Conservation (phyloP, 1,140 invertebrate species). For the Heliconius hewitsoni region DNA sequence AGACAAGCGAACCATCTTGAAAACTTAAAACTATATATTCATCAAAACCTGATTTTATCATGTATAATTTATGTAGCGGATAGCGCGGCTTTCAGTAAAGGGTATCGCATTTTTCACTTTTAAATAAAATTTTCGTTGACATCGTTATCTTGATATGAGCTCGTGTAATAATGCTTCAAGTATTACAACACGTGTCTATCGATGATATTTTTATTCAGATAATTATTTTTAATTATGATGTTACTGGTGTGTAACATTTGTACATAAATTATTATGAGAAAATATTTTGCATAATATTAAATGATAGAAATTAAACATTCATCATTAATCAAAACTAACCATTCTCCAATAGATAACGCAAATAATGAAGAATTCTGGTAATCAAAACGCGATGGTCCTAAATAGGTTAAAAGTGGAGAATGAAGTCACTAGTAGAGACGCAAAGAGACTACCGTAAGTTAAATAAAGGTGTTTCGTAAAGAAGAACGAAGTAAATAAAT, state of each 20-base stretch:
- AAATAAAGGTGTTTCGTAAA: neutral
- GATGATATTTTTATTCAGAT: constrained; percentile 14
- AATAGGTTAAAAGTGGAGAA: too few species aligned
- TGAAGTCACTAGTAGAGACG: too few species aligned
- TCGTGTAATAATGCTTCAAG: constrained; percentile 16
- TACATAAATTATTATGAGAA: too few species aligned
- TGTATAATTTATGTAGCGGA: constrained; percentile 26
- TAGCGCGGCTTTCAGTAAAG: constrained; percentile 23
- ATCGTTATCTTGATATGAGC: constrained; percentile 26
- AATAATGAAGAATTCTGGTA: too few species aligned
- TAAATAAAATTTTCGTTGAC: constrained; percentile 31
- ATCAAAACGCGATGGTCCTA: too few species aligned
- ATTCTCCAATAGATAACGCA: too few species aligned
- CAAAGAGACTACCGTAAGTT: too few species aligned
- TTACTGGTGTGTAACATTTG: neutral
- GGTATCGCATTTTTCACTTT: constrained; percentile 42
- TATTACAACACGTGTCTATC: constrained; percentile 19
- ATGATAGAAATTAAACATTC: too few species aligned
- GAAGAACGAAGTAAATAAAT: neutral
- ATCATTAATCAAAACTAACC: too few species aligned
- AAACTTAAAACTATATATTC: neutral
- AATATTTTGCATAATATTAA: too few species aligned
- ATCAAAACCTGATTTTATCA: constrained; percentile 30
- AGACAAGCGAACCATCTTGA: neutral
- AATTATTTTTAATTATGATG: constrained; percentile 14